A percentile compares a stretch with the other conserved stretches of the same genome.
Conservation (phyloP, 2,888 invertebrate species). For the Microctonus aethiopoides region DNA sequence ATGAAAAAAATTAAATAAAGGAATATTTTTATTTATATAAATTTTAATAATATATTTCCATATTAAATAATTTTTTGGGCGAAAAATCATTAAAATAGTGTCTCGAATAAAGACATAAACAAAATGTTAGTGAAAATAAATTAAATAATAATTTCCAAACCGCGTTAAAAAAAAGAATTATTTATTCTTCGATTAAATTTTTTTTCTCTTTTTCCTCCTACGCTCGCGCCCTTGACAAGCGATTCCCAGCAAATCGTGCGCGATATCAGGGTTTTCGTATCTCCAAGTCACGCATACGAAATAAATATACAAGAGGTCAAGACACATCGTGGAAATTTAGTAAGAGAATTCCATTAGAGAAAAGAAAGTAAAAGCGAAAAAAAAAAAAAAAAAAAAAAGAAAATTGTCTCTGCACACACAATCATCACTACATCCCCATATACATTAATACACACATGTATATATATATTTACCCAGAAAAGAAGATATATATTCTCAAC, state of each 20-base stretch:
- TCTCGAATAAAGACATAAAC: too few relatives aligned
- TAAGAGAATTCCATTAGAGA: conserved; percentile 29
- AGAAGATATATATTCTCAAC: conserved; percentile 24
- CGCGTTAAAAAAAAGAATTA: neutral
- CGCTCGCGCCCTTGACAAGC: conserved; percentile 40
- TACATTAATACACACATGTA: too few relatives aligned
- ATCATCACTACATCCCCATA: too few relatives aligned
- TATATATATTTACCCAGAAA: too few relatives aligned
- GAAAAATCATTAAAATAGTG: too few relatives aligned
- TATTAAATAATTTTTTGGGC: too few relatives aligned
- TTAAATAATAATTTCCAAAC: too few relatives aligned
- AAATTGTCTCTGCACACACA: neutral
- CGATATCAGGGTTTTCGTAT: conserved; percentile 41
- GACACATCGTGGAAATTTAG: conserved; percentile 23
- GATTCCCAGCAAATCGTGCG: conserved; percentile 47
- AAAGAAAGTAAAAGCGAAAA: conserved; percentile 24
- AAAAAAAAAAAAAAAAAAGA: conserved; percentile 19
- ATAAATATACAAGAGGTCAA: conserved; percentile 39
- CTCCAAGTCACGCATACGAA: conserved; percentile 47
- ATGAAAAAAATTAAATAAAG: too few relatives aligned
- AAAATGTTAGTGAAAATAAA: neutral
- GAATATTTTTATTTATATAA: too few relatives aligned
- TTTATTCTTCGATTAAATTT: neutral
- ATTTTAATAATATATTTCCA: too few relatives aligned
- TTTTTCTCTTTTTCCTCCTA: neutral